A percentile compares a stretch with the other conserved stretches of the same genome.
phyloP scores from a whole-genome alignment of 2,797 vertebrate genomes.

The Tenualosa ilisha region DNA sequence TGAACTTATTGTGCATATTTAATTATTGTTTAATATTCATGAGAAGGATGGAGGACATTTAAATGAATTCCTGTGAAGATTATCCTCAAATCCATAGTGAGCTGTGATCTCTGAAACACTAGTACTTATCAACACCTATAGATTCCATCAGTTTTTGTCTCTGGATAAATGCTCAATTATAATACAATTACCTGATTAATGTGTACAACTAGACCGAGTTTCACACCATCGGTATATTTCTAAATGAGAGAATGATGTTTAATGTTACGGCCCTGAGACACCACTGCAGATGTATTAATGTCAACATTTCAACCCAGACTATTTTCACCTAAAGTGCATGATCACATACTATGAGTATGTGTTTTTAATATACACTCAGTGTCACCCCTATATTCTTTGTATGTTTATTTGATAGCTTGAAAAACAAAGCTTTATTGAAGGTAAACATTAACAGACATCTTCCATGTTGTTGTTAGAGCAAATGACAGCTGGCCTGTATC shows the following conservation, averaged over 20 bases:
- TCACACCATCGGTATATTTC: neutral
- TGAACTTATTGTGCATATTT: too few relatives aligned
- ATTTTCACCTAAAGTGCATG: neutral
- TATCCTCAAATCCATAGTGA: neutral
- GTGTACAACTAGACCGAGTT: neutral
- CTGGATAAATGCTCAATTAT: too few relatives aligned
- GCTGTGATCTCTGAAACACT: neutral
- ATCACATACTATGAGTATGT: neutral
- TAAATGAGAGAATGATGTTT: neutral
- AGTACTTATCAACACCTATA: neutral
- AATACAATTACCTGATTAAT: too few relatives aligned
- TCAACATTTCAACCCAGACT: neutral
- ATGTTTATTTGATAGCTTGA: conserved; percentile 15
- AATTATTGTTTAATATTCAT: neutral
- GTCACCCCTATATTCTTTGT: neutral
- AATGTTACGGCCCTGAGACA: neutral
- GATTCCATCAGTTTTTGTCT: too few relatives aligned
- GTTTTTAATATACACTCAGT: neutral
- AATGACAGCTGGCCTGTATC: neutral
- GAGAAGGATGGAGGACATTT: neutral
- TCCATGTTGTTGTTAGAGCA: conserved; percentile 11
- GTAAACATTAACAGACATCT: conserved; percentile 23
- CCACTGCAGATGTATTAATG: neutral
- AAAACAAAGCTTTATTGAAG: conserved; percentile 21
- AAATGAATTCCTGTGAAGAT: neutral